These are phyloP conservation scores for Meteorus cinctellus DNA, from an alignment of 2,888 invertebrate species.

Conservation along the genomic window DNA sequence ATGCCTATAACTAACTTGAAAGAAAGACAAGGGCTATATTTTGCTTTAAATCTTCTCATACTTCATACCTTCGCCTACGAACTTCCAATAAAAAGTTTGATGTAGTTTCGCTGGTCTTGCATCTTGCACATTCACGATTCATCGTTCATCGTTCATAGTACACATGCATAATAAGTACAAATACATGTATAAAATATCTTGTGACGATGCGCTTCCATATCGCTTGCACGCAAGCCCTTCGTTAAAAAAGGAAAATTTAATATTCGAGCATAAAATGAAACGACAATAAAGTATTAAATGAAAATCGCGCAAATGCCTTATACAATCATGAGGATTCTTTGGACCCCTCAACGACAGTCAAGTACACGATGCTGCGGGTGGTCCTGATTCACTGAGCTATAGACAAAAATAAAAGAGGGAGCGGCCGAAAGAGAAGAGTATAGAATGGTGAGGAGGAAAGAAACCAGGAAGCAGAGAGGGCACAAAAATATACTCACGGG, in stretches of 20 bases:
- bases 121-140: not conserved
- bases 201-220: too few species aligned
- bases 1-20: not conserved
- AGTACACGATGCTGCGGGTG: slow-evolving; percentile 33
- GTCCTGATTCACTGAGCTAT: not conserved
- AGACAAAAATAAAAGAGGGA: not conserved
- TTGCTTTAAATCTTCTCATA: slow-evolving; percentile 28
- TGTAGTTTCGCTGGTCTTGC: slow-evolving; percentile 16
- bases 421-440: not conserved
- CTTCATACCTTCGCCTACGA: not conserved
- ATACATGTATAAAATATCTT: too few species aligned
- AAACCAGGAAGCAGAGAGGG: not conserved
- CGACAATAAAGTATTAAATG: slow-evolving; percentile 37
- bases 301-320: slow-evolving; percentile 29
- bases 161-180: not conserved
- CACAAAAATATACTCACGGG: slow-evolving; percentile 4
- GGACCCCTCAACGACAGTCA: slow-evolving; percentile 22
- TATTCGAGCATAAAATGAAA: slow-evolving; percentile 5
- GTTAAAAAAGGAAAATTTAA: slow-evolving; percentile 34
- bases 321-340: slow-evolving; percentile 37
- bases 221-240: not conserved
- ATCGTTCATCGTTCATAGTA: not conserved
- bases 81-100: slow-evolving; percentile 14
- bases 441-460: not conserved
- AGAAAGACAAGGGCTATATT: slow-evolving; percentile 3